Percentiles rank a stretch among this genome's conserved stretches.
Evolutionary conservation across 2,797 vertebrate genomes (phyloP).

Genomic region (Myiothlypis chrysogaster): DNA sequence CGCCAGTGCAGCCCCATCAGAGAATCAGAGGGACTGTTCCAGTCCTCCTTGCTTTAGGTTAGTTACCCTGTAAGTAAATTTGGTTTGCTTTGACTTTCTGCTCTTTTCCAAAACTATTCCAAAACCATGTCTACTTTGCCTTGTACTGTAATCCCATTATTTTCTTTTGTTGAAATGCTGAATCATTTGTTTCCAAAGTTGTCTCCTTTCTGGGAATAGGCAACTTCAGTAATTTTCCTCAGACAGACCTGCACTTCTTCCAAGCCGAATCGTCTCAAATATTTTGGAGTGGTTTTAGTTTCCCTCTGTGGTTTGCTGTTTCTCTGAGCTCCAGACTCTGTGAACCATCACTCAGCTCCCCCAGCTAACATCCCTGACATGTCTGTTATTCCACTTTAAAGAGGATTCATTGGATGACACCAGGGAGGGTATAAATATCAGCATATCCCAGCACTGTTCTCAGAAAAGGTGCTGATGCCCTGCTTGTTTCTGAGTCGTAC

Average conservation of each 20-base stretch:
- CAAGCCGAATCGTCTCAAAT: background rate
- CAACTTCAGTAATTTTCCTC: background rate
- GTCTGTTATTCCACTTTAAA: background rate
- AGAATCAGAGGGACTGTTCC: background rate
- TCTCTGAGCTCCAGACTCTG: background rate
- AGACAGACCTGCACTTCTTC: background rate
- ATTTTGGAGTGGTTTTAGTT: background rate
- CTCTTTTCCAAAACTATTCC: background rate
- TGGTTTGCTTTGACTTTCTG: background rate
- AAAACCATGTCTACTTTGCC: background rate
- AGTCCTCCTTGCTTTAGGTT: background rate
- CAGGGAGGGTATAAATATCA: slow-evolving; percentile 10
- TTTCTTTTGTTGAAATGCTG: background rate
- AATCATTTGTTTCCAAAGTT: background rate
- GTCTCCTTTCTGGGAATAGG: background rate
- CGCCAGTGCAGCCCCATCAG: background rate
- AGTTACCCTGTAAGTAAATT: background rate
- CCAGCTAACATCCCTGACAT: background rate
- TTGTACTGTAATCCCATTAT: background rate
- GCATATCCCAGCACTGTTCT: background rate
- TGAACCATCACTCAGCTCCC: background rate
- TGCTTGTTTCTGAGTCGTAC: background rate
- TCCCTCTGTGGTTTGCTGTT: background rate
- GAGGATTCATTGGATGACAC: background rate
- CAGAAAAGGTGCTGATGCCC: background rate